Evolutionary conservation across 2,888 invertebrate species (phyloP), one percentile per base, ranked within the genome.

Genomic region (Apoda limacodes): DNA sequence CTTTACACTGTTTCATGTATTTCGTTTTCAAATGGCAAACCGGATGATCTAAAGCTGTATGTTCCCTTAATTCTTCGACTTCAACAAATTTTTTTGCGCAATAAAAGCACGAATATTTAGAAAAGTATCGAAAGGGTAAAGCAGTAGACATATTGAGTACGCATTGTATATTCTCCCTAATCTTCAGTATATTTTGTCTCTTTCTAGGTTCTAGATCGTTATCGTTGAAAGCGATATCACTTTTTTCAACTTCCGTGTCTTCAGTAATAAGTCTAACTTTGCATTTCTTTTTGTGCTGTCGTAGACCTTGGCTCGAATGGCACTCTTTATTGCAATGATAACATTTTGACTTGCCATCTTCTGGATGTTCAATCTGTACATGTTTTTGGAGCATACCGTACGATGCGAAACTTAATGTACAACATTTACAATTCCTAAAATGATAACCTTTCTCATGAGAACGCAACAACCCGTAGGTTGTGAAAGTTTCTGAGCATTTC

Each of bases 61-160:
- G 78, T 1, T 53, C 46, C 26, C 59, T 65, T 1, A 80, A 40
- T 0, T 74, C 72, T 0, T 72, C 72, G 23, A 68, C 69, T 21
- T 80, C 70, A 0, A 56, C 46, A 19, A 66, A 75, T 33, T 63
- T 65, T 35, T 60, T 60, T 0, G 69, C 60, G 28, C 78, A 80
- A 43, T 72, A 70, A 39, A 78, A 80, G 30, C 78, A 80, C 1
- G 61, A 57, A 29, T 53, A 78, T 34, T 64, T 70, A 0, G 67
- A 59, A 35, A 72, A 67, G 37, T 71, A 80, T 37, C 67, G 68
- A 27, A 80, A 80, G 1, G 78, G 78, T 3, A 67, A 41, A 1
- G 71, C 78, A 0, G 71, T 74, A 0, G 80, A 74, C 71, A 70
- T 74, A 36, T 76, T 78, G 0, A 78, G 40, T 2, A 80, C 65